A percentile compares a stretch with the other conserved stretches of the same genome.
phyloP scores from a whole-genome alignment of 2,797 vertebrate genomes.

The Fistularia commersonii region DNA sequence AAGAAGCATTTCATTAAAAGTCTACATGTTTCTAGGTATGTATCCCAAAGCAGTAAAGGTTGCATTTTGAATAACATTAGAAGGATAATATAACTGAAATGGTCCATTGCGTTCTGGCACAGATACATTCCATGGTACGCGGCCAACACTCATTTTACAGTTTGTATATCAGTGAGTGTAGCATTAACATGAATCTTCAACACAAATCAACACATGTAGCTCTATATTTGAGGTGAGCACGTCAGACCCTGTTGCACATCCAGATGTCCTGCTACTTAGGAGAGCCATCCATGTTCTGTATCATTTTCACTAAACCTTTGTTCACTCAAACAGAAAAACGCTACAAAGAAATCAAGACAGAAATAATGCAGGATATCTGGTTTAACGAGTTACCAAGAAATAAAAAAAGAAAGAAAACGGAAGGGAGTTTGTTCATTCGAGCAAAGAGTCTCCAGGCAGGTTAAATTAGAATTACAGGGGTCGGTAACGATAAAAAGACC shows the following conservation, averaged over 20 bases:
- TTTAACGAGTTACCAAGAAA: background rate
- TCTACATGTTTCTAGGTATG: slow-evolving; percentile 11
- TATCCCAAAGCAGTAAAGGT: slow-evolving; percentile 8
- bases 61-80: slow-evolving; percentile 20
- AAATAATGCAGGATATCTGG: background rate
- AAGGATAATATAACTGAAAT: slow-evolving; percentile 6
- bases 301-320: slow-evolving; percentile 10
- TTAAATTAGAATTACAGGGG: slow-evolving; percentile 13
- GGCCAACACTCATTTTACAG: background rate
- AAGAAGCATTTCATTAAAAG: slow-evolving; percentile 1
- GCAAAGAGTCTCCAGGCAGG: slow-evolving; percentile 7
- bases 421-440: slow-evolving; percentile 1
- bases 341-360: background rate
- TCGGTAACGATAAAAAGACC: slow-evolving; percentile 28
- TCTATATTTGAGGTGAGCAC: too few relatives aligned
- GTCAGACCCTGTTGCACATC: too few relatives aligned
- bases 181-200: background rate
- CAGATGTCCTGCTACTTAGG: background rate
- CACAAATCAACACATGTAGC: background rate
- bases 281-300: slow-evolving; percentile 15
- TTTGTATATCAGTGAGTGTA: background rate
- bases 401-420: background rate
- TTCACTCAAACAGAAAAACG: slow-evolving; percentile 1
- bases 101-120: background rate
- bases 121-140: too few relatives aligned